phyloP scores from a whole-genome alignment of 2,797 vertebrate genomes.

The Pyrocephalus nanus region DNA sequence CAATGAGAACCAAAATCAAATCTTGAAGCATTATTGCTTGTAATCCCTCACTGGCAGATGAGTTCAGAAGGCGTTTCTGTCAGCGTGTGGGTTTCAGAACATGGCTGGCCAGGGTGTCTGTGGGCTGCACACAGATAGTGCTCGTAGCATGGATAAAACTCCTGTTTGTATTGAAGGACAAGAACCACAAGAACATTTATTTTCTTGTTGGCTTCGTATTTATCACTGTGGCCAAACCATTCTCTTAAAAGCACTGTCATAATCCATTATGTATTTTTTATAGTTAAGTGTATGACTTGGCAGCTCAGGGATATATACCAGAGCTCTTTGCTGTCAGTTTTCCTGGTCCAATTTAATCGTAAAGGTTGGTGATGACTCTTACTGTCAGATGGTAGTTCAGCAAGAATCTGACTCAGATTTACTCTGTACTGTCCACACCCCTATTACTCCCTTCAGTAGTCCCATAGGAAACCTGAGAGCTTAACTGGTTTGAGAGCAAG shows the following conservation, averaged over 20 bases:
- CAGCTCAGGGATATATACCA: neutral
- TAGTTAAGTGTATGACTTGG: neutral
- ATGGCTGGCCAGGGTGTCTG: neutral
- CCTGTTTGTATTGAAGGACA: neutral
- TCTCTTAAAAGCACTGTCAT: constrained; percentile 40
- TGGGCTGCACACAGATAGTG: neutral
- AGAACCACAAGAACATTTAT: neutral
- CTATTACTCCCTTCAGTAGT: neutral
- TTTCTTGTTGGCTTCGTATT: neutral
- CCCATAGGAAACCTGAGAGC: neutral
- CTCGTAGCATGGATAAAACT: neutral
- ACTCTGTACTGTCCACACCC: neutral
- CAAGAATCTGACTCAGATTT: neutral
- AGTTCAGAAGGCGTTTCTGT: neutral
- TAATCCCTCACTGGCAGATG: neutral
- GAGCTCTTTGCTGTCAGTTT: neutral
- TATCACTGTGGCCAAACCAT: neutral
- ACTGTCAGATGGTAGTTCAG: neutral
- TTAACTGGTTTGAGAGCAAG: neutral
- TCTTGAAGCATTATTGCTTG: neutral
- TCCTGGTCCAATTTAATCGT: neutral
- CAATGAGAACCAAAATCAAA: neutral
- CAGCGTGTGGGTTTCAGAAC: neutral
- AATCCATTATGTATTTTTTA: neutral
- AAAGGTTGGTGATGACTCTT: neutral